Percentiles rank a stretch among this genome's conserved stretches.
These are phyloP conservation scores for Silvanus unidentatus DNA, from an alignment of 2,888 invertebrate genomes.

Conservation along the genomic window DNA sequence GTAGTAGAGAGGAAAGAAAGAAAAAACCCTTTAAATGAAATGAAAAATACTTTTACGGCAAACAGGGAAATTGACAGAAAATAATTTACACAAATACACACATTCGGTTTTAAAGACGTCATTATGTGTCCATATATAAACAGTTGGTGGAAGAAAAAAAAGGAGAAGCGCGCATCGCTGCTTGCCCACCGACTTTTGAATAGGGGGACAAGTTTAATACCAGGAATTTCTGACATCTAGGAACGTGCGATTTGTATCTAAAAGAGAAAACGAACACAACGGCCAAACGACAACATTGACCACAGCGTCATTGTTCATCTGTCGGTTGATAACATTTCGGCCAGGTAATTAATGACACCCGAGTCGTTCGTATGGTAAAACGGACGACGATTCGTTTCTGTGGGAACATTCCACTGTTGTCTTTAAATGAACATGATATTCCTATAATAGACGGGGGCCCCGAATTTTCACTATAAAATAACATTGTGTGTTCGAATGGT, in stretches of 20 bases:
- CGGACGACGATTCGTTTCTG: constrained; percentile 23
- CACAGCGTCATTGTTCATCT: constrained; percentile 34
- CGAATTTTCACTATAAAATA: too few relatives aligned
- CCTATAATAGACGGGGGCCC: too few relatives aligned
- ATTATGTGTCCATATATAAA: background rate
- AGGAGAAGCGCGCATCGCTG: too few relatives aligned
- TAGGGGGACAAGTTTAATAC: constrained; percentile 7
- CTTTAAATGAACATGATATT: too few relatives aligned
- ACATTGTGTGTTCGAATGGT: too few relatives aligned
- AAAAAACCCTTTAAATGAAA: constrained; percentile 19
- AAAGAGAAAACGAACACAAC: constrained; percentile 15
- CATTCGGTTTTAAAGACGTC: too few relatives aligned
- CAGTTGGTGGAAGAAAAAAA: background rate
- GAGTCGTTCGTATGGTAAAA: constrained; percentile 18
- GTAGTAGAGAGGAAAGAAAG: too few relatives aligned
- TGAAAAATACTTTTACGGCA: constrained; percentile 13
- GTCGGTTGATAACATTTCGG: constrained; percentile 32
- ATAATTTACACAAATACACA: too few relatives aligned
- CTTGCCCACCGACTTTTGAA: too few relatives aligned
- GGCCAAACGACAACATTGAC: constrained; percentile 19
- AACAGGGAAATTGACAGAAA: background rate
- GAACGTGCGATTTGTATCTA: constrained; percentile 32
- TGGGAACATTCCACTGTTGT: constrained; percentile 34
- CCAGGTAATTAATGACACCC: constrained; percentile 36
- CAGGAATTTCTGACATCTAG: constrained; percentile 27